Evolutionary conservation across 2,113 vertebrate species (phyloP).

Genomic region (Proterorhinus semilunaris): DNA sequence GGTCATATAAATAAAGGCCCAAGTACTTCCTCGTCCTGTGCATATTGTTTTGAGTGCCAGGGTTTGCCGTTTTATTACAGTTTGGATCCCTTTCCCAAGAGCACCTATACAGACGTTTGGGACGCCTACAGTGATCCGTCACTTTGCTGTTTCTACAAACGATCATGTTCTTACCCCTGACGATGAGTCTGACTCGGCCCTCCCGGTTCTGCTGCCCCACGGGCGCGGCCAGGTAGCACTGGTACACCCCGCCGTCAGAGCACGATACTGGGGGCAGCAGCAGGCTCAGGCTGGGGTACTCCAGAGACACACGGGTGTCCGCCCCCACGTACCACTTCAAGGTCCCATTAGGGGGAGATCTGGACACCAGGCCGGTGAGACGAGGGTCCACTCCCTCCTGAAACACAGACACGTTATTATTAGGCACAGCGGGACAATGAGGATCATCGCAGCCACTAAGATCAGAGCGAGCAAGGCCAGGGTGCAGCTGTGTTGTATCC

Average conservation of each 20-base stretch:
- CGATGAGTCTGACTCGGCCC: constrained; percentile 35
- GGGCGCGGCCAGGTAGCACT: constrained; percentile 64
- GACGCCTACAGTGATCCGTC: too few relatives aligned
- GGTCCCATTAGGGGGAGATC: constrained; percentile 32
- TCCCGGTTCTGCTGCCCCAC: constrained; percentile 66
- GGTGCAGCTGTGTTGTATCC: too few relatives aligned
- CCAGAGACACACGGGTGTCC: constrained; percentile 32
- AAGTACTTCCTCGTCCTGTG: too few relatives aligned
- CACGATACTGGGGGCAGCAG: constrained; percentile 50
- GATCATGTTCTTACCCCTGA: constrained; percentile 51
- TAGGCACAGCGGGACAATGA: neutral
- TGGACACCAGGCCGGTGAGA: constrained; percentile 49
- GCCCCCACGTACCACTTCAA: constrained; percentile 11
- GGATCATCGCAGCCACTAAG: too few relatives aligned
- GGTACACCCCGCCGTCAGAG: constrained; percentile 56
- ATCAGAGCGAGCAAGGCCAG: too few relatives aligned
- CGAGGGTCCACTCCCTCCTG: constrained; percentile 23
- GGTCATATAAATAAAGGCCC: too few relatives aligned
- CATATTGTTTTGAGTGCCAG: too few relatives aligned
- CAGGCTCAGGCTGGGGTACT: constrained; percentile 32
- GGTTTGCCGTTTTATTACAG: too few relatives aligned
- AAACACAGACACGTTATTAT: neutral
- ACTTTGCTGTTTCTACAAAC: too few relatives aligned
- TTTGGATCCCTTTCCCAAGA: too few relatives aligned
- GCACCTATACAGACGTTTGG: too few relatives aligned